phyloP scores from a whole-genome alignment of 2,797 vertebrate species.

The Siniperca obscura region DNA sequence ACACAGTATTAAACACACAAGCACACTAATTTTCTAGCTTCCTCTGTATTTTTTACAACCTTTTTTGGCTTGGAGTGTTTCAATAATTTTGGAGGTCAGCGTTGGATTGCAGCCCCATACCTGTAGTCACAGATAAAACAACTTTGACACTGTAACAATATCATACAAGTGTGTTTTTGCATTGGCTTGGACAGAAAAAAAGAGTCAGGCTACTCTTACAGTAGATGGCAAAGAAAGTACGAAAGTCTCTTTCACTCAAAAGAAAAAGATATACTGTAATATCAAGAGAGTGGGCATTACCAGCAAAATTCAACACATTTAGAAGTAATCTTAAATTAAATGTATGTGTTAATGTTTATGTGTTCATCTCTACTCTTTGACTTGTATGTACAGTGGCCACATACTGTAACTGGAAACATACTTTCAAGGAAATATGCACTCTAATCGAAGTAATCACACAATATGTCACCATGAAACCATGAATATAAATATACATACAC shows the following conservation, averaged over 20 bases:
- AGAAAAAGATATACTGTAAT: conserved; percentile 56
- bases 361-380: conserved; percentile 40
- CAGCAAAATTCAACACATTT: conserved; percentile 62
- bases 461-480: conserved; percentile 74
- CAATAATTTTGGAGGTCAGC: conserved; percentile 47
- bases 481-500: conserved; percentile 82
- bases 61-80: conserved; percentile 10
- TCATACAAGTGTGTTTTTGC: conserved; percentile 78
- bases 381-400: conserved; percentile 74
- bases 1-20: conserved; percentile 2
- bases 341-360: conserved; percentile 45
- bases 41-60: background rate
- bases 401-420: conserved; percentile 72
- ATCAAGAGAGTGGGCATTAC: conserved; percentile 55
- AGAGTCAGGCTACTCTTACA: conserved; percentile 43
- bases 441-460: conserved; percentile 73
- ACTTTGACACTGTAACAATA: conserved; percentile 62
- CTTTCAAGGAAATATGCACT: conserved; percentile 75
- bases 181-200: conserved; percentile 72
- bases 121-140: conserved; percentile 64
- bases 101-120: conserved; percentile 56
- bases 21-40: background rate
- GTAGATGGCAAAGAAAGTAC: conserved; percentile 43
- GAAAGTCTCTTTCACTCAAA: conserved; percentile 59
- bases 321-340: conserved; percentile 71